phyloP scores from a whole-genome alignment of 1,140 invertebrate species.

The Argopecten irradians region DNA sequence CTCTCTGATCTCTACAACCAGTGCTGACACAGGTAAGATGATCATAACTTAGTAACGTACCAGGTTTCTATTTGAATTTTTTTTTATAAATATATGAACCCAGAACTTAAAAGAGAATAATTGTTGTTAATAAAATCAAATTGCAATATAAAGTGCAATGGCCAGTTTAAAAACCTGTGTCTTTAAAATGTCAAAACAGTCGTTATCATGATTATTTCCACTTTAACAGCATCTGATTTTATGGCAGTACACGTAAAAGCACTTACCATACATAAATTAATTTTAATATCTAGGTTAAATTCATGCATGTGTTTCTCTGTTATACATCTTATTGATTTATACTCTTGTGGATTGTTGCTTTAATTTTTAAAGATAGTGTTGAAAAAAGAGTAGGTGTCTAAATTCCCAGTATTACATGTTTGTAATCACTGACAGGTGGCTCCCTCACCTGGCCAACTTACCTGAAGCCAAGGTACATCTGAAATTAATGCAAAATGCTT shows the following conservation, averaged over 20 bases:
- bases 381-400: neutral
- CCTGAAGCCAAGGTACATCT: neutral
- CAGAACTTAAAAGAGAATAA: neutral
- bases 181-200: too few relatives aligned
- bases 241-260: too few relatives aligned
- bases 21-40: slow-evolving; percentile 70
- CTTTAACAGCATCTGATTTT: too few relatives aligned
- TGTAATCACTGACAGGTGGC: neutral
- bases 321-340: too few relatives aligned
- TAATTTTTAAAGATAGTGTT: too few relatives aligned
- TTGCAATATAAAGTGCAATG: too few relatives aligned
- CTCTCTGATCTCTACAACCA: slow-evolving; percentile 68
- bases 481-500: neutral
- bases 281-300: too few relatives aligned
- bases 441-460: neutral
- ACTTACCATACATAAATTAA: too few relatives aligned
- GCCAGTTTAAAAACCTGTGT: too few relatives aligned
- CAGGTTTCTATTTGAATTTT: neutral
- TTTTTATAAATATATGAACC: neutral
- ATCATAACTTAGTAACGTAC: neutral
- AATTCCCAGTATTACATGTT: neutral
- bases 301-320: too few relatives aligned
- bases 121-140: neutral
- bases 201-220: too few relatives aligned
- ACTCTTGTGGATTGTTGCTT: too few relatives aligned